Evolutionary conservation across 1,140 invertebrate species (phyloP).

Genomic region (Agraylea sexmaculata): DNA sequence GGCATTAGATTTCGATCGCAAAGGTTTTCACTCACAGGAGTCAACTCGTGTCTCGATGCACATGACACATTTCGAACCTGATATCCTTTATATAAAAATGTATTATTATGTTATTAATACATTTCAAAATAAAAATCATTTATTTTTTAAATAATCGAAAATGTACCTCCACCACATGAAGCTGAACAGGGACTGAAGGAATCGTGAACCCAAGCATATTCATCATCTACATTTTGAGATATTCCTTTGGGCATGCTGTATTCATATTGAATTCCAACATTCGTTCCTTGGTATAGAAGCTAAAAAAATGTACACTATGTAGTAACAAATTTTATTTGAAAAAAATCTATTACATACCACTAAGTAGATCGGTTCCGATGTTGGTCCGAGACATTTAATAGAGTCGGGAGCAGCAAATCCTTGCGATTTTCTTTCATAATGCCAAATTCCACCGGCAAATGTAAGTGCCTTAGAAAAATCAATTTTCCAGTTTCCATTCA

Average conservation of each 20-base stretch:
- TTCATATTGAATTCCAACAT: conserved; percentile 79
- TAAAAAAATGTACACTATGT: conserved; percentile 30
- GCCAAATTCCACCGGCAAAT: conserved; percentile 74
- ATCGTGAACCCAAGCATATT: conserved; percentile 71
- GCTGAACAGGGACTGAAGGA: conserved; percentile 70
- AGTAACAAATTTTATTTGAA: background rate
- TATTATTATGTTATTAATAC: background rate
- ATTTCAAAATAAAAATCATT: background rate
- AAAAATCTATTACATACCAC: conserved; percentile 49
- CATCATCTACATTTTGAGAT: conserved; percentile 49
- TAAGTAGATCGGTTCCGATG: conserved; percentile 73
- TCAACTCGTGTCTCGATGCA: conserved; percentile 51
- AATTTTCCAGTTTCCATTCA: conserved; percentile 91
- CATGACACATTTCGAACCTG: conserved; percentile 64
- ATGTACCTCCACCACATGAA: conserved; percentile 75
- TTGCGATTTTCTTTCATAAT: conserved; percentile 72
- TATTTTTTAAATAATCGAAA: background rate
- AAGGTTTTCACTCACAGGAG: conserved; percentile 56
- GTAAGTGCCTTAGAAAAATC: conserved; percentile 69
- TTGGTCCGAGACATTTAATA: conserved; percentile 73
- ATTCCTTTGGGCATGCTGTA: conserved; percentile 76
- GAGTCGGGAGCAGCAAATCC: conserved; percentile 73
- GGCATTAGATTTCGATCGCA: conserved; percentile 68
- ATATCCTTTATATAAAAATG: conserved; percentile 42
- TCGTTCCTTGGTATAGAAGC: conserved; percentile 76